Base-by-base conservation (phyloP, 2,888 invertebrate species). In the Adela reaumurella region DNA sequence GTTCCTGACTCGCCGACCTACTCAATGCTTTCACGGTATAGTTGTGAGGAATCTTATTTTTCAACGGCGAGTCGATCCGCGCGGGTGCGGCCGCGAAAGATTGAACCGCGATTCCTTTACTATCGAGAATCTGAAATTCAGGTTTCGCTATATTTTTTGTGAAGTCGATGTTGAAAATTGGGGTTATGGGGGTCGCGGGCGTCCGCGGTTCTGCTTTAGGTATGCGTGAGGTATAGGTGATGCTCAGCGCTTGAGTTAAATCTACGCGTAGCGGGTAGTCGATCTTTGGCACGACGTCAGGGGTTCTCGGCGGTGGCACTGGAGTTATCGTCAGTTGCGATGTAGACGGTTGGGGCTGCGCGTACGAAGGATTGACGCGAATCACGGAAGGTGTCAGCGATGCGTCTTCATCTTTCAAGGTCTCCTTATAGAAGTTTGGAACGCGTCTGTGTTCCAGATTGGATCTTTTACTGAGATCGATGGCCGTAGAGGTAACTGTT, bases 371-470 rank as follows among this genome's bases (percentile, higher is more conserved):
- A 35, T 78, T 78, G 1, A 66, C 53, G 43, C 63, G 70, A 1
- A 78, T 78, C 8, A 78, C 78, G 50, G 73, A 73, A 48, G 59
- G 63, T 48, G 71, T 70, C 4, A 14, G 5, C 35, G 60, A 64
- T 1, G 62, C 57, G 2, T 69, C 72, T 0, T 73, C 73, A 1
- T 61, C 54, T 0, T 59, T 44, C 19, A 74, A 57, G 0, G 77
- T 77, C 54, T 78, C 78, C 56, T 76, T 73, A 60, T 78, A 78
- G 56, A 78, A 78, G 51, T 77, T 77, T 0, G 74, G 71, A 3
- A 46, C 28, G 47, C 70, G 55, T 0, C 63, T 58, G 3, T 67
- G 64, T 54, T 60, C 63, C 1, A 64, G 65, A 19, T 54, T 55
- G 2, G 57, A 28, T 53, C 69, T 70, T 49, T 64, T 69, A 0